These are phyloP conservation scores for Empis stercorea DNA, from an alignment of 2,888 invertebrate genomes.

Conservation along the genomic window DNA sequence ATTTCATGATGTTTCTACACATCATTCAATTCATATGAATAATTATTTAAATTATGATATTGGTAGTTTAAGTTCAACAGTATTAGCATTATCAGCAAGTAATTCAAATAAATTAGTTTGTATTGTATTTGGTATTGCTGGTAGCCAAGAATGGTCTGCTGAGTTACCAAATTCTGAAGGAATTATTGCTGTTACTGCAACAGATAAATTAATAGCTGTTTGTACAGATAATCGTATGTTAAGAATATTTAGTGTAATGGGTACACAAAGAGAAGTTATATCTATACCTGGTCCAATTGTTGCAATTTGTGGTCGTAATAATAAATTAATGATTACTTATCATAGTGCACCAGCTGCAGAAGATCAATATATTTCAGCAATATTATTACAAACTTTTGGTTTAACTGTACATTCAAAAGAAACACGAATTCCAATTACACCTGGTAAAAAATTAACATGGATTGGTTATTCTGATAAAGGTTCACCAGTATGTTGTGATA, in stretches of 20 bases:
- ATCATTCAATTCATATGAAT: constrained; percentile 79
- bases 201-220: constrained; percentile 61
- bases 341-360: constrained; percentile 44
- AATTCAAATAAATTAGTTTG: constrained; percentile 56
- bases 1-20: constrained; percentile 82
- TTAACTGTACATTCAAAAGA: constrained; percentile 38
- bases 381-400: constrained; percentile 41
- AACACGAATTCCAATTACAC: constrained; percentile 51
- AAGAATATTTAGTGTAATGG: constrained; percentile 73
- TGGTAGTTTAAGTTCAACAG: constrained; percentile 72
- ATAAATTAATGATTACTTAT: constrained; percentile 51
- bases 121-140: constrained; percentile 55
- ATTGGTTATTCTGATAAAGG: constrained; percentile 70
- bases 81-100: constrained; percentile 64
- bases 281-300: constrained; percentile 62
- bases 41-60: constrained; percentile 78
- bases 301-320: constrained; percentile 47
- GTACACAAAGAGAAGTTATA: constrained; percentile 68
- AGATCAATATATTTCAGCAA: constrained; percentile 43
- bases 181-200: constrained; percentile 53
- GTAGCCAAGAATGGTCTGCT: constrained; percentile 77
- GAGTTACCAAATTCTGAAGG: constrained; percentile 69
- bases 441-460: constrained; percentile 55
- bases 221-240: constrained; percentile 63
- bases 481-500: constrained; percentile 65